phyloP scores from a whole-genome alignment of 2,113 vertebrate species.

The Psettodes erumei region DNA sequence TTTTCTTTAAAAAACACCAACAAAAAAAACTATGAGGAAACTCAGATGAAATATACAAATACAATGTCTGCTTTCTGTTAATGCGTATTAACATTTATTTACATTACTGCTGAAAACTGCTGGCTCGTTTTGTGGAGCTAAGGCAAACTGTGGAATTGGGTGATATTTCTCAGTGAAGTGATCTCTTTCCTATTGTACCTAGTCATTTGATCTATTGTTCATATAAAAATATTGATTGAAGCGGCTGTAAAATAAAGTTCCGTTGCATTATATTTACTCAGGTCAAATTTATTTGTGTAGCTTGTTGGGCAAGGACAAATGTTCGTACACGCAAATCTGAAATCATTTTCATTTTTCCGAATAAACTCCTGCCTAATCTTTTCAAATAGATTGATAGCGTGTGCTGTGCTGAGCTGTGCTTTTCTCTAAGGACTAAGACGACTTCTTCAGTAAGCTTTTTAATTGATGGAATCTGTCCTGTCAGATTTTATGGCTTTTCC shows the following conservation, averaged over 20 bases:
- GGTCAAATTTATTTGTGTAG: constrained; percentile 5
- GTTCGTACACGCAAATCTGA: constrained; percentile 21
- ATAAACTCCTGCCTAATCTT: constrained; percentile 32
- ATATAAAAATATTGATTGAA: not conserved
- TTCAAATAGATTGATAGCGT: constrained; percentile 43
- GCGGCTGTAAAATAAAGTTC: constrained; percentile 19
- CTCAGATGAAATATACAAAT: not conserved
- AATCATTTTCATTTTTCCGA: constrained; percentile 24
- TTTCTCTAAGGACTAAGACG: constrained; percentile 51
- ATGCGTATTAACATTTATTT: not conserved
- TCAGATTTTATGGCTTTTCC: constrained; percentile 65
- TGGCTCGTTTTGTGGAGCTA: too few relatives aligned
- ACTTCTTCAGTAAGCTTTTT: constrained; percentile 62
- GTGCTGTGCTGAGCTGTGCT: constrained; percentile 49
- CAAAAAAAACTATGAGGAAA: too few relatives aligned
- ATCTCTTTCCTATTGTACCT: not conserved
- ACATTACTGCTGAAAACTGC: not conserved
- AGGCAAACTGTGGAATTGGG: not conserved
- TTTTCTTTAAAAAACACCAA: too few relatives aligned
- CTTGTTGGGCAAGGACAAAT: constrained; percentile 25
- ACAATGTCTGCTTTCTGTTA: not conserved
- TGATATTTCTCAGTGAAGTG: not conserved
- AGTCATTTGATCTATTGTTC: not conserved
- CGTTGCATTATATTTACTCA: not conserved
- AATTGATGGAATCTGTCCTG: constrained; percentile 75